Evolutionary conservation across 1,140 invertebrate genomes (phyloP), one percentile per base, ranked within the genome.

Genomic region (Drosophila micromelanica): DNA sequence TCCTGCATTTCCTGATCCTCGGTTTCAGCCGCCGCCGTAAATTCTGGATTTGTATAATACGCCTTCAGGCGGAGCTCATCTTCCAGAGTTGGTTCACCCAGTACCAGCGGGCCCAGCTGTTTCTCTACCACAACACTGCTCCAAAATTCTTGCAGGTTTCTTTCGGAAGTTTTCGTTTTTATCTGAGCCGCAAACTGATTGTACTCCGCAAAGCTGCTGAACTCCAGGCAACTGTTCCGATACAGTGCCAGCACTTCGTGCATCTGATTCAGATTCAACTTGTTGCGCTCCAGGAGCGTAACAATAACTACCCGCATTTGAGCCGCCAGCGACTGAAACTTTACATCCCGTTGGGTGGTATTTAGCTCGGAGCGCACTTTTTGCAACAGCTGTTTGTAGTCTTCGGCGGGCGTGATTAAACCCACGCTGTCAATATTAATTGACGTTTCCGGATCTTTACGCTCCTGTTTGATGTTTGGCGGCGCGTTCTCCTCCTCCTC

Each of bases 291-390:
- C 30, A 91, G 12, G 1, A 90, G 61, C 0, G 73, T 78, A 9
- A 87, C 6, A 8, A 91, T 51, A 1, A 91, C 85, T 5, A 81
- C 81, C 35, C 90, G 80, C 23, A 91, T 78, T 61, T 91, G 84
- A 20, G 67, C 57, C 3, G 84, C 67, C 17, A 80, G 67, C 0
- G 46, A 17, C 27, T 87, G 75, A 35, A 80, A 91, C 13, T 82
- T 72, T 12, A 61, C 48, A 72, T 90, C 84, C 9, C 71, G 60
- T 48, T 78, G 45, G 1, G 90, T 90, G 9, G 68, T 73, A 42
- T 91, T 75, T 1, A 51, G 1, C 0, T 80, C 43, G 7, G 52
- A 48, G 12, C 73, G 59, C 13, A 91, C 54, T 43, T 67, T 60
- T 0, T 60, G 40, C 9, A 91, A 15, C 12, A 91, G 52, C 15